phyloP scores from a whole-genome alignment of 2,113 vertebrate genomes.

The Limnothrissa miodon region DNA sequence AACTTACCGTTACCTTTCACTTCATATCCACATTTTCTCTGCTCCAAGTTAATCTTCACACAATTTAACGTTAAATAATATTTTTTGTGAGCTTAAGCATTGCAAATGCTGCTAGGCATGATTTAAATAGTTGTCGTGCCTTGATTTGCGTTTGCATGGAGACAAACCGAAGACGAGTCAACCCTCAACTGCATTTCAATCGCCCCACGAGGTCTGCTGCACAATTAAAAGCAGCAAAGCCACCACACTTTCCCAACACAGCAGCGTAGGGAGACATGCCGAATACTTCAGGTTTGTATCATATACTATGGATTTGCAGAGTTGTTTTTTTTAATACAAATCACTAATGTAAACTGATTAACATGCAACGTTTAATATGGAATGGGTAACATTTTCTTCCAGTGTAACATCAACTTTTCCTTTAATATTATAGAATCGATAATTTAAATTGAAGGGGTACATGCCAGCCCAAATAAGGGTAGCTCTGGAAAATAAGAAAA shows the following conservation, averaged over 20 bases:
- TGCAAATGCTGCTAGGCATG: background rate
- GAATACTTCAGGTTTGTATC: too few species aligned
- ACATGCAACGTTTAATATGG: too few species aligned
- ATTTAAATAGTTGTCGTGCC: background rate
- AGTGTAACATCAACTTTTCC: too few species aligned
- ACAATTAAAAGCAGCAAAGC: background rate
- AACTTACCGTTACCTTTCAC: constrained; percentile 17
- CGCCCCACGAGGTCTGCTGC: background rate
- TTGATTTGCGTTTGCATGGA: background rate
- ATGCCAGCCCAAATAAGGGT: too few species aligned
- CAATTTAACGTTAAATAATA: background rate
- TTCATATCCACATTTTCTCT: background rate
- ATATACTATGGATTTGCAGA: too few species aligned
- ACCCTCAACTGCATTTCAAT: background rate
- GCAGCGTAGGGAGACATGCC: too few species aligned
- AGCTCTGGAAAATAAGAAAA: too few species aligned
- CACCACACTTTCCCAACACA: background rate
- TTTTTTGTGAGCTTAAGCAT: background rate
- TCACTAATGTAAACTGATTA: too few species aligned
- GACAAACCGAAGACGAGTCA: background rate
- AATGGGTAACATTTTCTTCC: too few species aligned
- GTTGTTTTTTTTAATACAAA: too few species aligned
- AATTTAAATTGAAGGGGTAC: too few species aligned
- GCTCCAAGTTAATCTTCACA: background rate
- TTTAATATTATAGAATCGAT: too few species aligned